Evolutionary conservation across 2,113 vertebrate species (phyloP), one percentile per base, ranked within the genome.

Genomic region (Electrona antarctica): DNA sequence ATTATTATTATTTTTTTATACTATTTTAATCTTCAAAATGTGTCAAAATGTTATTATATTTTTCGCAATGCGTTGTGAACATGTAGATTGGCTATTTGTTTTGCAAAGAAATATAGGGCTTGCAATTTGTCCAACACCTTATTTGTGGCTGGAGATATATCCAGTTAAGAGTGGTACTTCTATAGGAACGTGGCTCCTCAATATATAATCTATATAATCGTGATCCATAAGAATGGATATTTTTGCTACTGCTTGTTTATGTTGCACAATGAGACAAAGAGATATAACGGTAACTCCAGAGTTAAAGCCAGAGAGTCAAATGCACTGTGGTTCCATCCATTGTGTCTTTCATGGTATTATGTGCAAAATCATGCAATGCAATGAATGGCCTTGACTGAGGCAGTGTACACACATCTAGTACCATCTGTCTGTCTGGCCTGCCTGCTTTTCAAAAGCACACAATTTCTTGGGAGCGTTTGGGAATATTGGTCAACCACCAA

Each of bases 51-150:
- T 41, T 41, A 41, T 41, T 41, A 1, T 41, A 41, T 41, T 41
- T 41, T 41, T 41, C 5, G 33, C 33, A 41, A 41, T 41, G 33
- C 33, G 5, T 41, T 41, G 33, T 41, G 33, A 41, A 6, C 33
- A 41, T 41, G 33, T 41, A 41, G 33, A 41, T 41, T 41, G 33
- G 33, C 33, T 41, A 4, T 41, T 41, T 41, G 3, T 41, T 41
- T 41, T 41, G 3, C 3, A 41, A 41, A 41, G 33, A 41, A 41
- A 41, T 41, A 41, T 41, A 41, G 33, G 70, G 48, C 73, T 55
- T 64, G 76, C 79, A 84, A 80, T 84, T 87, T 83, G 71, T 83
- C 60, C 74, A 69, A 28, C 12, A 63, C 67, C 67, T 74, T 58
- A 41, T 79, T 77, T 74, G 68, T 66, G 73, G 76, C 63, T 54